Base-by-base conservation (phyloP, 2,888 invertebrate genomes). In the Steinernema scapterisci region DNA sequence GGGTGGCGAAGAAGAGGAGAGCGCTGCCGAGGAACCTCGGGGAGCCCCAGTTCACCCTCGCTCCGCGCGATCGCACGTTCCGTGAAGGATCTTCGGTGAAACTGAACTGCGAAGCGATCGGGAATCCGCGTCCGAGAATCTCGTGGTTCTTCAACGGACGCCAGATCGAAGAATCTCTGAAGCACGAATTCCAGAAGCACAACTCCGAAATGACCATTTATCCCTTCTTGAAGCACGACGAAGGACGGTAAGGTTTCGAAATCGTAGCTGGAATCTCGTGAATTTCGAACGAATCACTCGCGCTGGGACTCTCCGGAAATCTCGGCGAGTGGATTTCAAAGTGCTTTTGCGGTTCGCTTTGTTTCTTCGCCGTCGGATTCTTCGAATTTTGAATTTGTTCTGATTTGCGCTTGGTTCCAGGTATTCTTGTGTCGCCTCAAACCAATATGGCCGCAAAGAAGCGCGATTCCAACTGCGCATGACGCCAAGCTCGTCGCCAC, bases 401-500 rank as follows among this genome's bases (percentile, higher is more conserved):
- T n/a, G n/a, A n/a, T n/a, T n/a, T n/a, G n/a, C n/a, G n/a, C n/a
- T n/a, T n/a, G n/a, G n/a, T 48, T 78, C 72, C 63, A 82, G 81
- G n/a, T 86, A 88, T 81, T 87, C 88, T 52, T 86, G 89, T 85
- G 83, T 85, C 82, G 83, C 88, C 78, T 56, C 86, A 73, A 82
- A 89, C 85, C 63, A 76, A 21, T 71, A 79, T 48, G 87, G 87
- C 16, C 73, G 76, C 27, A 78, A 83, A 27, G 77, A 78, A 38
- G 80, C 79, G 44, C 56, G 63, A 19, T 74, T 75, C 11, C 21
- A 71, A 11, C 45, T 83, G 11, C 73, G 76, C 23, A 45, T 84
- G 27, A 75, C 77, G 43, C 52, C 51, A 43, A 80, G 81, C 73
- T 74, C 78, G 45, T 82, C 83, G 25, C 86, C 86, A 19, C 71